These are phyloP conservation scores for Poeciliopsis turneri DNA, from an alignment of 2,797 vertebrate genomes.

Conservation along the genomic window DNA sequence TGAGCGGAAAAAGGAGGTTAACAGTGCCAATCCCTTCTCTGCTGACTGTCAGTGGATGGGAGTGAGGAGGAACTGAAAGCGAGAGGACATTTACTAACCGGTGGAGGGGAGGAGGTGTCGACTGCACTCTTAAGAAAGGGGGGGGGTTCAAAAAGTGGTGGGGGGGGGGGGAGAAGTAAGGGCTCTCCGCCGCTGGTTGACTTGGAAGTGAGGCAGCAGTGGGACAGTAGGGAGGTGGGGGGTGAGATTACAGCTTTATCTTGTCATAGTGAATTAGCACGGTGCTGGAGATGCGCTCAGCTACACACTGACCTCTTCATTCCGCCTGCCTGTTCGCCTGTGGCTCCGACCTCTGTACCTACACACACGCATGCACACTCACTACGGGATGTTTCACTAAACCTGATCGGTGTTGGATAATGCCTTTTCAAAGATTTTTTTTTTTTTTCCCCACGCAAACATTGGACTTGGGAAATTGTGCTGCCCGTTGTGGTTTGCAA, in stretches of 20 bases:
- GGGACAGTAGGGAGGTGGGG: constrained; percentile 10
- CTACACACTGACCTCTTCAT: constrained; percentile 93
- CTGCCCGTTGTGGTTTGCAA: constrained; percentile 41
- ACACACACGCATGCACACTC: constrained; percentile 17
- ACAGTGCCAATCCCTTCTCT: constrained; percentile 48
- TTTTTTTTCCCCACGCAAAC: constrained; percentile 8
- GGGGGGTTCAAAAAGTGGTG: no score
- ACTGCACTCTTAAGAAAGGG: constrained; percentile 12
- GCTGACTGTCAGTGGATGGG: constrained; percentile 63
- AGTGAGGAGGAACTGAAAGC: constrained; percentile 21
- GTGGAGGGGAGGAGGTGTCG: constrained; percentile 22
- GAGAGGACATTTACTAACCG: constrained; percentile 40
- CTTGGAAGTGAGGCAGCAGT: constrained; percentile 61
- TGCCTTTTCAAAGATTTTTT: constrained; percentile 26
- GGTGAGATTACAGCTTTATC: constrained; percentile 94
- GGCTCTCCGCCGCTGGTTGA: constrained; percentile 55
- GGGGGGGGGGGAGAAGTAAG: constrained; percentile 40
- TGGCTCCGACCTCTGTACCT: constrained; percentile 40
- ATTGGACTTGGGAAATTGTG: constrained; percentile 9
- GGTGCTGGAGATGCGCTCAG: constrained; percentile 79
- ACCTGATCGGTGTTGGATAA: constrained; percentile 41
- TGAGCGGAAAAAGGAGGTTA: constrained; percentile 11
- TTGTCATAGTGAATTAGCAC: constrained; percentile 97
- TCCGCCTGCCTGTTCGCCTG: constrained; percentile 61
- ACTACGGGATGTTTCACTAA: constrained; percentile 19